A percentile compares a stretch with the other conserved stretches of the same genome.
Conservation (phyloP, 2,797 vertebrate genomes). For the Lacerta bilineata region DNA sequence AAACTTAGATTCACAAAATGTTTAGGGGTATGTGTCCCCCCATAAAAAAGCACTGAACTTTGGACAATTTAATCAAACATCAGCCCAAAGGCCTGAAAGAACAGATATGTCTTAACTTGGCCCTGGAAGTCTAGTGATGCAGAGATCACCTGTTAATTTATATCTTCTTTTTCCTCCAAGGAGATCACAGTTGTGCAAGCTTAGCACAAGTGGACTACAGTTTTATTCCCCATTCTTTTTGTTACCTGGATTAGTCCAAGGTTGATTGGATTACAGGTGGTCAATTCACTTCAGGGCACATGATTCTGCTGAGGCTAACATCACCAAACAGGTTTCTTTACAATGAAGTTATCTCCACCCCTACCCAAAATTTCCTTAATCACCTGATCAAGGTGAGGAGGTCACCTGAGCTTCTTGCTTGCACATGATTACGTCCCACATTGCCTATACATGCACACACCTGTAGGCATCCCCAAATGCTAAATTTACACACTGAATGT, state of each 20-base stretch:
- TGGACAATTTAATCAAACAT: too few relatives aligned
- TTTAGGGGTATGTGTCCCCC: too few relatives aligned
- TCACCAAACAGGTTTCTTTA: conserved; percentile 29
- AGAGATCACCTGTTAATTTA: background rate
- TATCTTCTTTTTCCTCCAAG: background rate
- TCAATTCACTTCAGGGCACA: conserved; percentile 7
- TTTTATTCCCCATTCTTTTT: background rate
- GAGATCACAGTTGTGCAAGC: background rate
- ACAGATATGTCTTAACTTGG: too few relatives aligned
- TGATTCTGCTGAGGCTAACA: background rate
- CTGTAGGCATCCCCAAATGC: too few relatives aligned
- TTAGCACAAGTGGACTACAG: conserved; percentile 2
- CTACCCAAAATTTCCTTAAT: conserved; percentile 7
- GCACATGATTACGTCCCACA: background rate
- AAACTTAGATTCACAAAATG: too few relatives aligned
- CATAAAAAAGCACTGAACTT: too few relatives aligned
- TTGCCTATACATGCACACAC: background rate
- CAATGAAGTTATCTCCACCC: conserved; percentile 26
- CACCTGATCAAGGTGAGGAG: conserved; percentile 8
- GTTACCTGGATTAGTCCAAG: background rate
- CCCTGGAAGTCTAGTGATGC: too few relatives aligned
- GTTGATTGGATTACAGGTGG: conserved; percentile 41
- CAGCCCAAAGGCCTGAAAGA: too few relatives aligned
- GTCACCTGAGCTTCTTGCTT: background rate
- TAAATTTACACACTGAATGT: background rate